These are phyloP conservation scores for Sepiola atlantica DNA, from an alignment of 2,888 invertebrate species.

Conservation along the genomic window DNA sequence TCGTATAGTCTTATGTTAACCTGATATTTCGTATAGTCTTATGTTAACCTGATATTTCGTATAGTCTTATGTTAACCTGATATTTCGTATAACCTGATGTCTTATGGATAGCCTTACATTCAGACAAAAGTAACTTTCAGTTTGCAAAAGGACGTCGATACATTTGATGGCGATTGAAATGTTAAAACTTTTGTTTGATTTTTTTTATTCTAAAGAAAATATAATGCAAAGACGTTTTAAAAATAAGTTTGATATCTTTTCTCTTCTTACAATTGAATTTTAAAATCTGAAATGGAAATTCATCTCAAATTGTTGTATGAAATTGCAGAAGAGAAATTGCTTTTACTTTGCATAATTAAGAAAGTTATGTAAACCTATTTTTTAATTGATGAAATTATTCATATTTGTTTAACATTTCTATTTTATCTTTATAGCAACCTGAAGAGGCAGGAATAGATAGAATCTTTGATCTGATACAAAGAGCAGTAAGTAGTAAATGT, in stretches of 20 bases:
- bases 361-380: too few relatives aligned
- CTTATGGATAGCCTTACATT: too few relatives aligned
- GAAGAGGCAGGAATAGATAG: not conserved
- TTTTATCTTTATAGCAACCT: conserved; percentile 8
- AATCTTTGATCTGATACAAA: not conserved
- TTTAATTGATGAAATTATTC: too few relatives aligned
- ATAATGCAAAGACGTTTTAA: not conserved
- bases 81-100: too few relatives aligned
- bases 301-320: not conserved
- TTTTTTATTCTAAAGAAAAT: not conserved
- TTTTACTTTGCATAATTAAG: not conserved
- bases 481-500: not conserved
- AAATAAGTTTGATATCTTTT: not conserved
- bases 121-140: too few relatives aligned
- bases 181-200: not conserved
- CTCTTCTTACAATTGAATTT: not conserved
- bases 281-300: not conserved
- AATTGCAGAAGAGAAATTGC: not conserved
- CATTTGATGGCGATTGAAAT: not conserved
- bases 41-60: too few relatives aligned
- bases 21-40: too few relatives aligned
- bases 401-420: not conserved
- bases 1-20: too few relatives aligned
- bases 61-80: too few relatives aligned
- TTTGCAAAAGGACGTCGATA: not conserved